Base-by-base conservation (phyloP, 2,797 vertebrate genomes). In the Botia almorhae region DNA sequence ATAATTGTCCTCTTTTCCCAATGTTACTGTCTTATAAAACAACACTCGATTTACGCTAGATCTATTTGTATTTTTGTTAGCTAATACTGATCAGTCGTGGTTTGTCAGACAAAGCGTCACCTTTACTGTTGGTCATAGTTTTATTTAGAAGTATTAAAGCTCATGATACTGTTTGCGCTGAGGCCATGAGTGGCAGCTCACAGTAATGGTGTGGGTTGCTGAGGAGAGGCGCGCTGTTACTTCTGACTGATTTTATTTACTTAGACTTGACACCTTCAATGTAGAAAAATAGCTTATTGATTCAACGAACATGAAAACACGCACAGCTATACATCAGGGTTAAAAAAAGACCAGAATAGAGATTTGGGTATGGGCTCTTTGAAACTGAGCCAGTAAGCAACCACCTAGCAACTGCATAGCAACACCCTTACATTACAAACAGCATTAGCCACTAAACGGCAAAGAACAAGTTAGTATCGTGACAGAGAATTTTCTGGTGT, bases 1-100 rank as follows among this genome's bases (percentile, higher is more conserved):
- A 26, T 70, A 21, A 33, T 64, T 26, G 21, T 69, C 61, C 53
- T 67, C 23, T 76, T 72, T 72, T 72, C 33, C 58, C 0, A 67
- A 21, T 43, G 61, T 73, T 72, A 78, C 26, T 5, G 17, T 80
- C 43, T 23, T 7, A 2, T 74, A 53, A 72, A 69, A 72, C 61
- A 33, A 29, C 8, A 5, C 72, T 67, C 68, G 33, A 61, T 64
- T 74, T 73, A 69, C 21, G 8, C 8, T 43, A 2, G 73, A 36
- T 80, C 39, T 69, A 26, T 80, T 82, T 55, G 17, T 23, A 39
- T 36, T 43, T 46, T 50, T 65, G 51, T 19, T 63, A 50, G 56
- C 48, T 69, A 36, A 61, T 61, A 39, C 56, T 50, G 14, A 72
- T 50, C 19, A 43, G 26, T 13, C 0, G 3, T 36, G n/a, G 46